Conservation (phyloP, 2,797 vertebrate genomes). For the Phoebastria nigripes region DNA sequence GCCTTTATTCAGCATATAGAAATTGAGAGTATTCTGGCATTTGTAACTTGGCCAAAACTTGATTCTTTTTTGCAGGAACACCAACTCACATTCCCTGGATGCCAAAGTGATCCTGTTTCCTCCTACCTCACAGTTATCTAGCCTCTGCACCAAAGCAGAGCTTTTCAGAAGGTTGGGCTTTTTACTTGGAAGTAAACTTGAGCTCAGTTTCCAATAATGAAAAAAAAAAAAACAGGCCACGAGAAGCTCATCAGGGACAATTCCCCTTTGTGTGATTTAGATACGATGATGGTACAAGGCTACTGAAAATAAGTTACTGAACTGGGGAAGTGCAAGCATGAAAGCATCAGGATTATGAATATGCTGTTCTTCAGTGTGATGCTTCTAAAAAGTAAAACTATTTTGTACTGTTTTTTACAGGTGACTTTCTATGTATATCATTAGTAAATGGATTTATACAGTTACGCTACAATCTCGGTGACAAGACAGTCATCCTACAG, state of each 20-base stretch:
- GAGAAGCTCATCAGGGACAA: not conserved
- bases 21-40: not conserved
- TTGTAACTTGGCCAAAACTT: not conserved
- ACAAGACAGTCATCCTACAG: conserved; percentile 75
- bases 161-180: not conserved
- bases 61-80: not conserved
- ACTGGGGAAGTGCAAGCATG: not conserved
- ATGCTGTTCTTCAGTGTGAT: not conserved
- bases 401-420: conserved; percentile 63
- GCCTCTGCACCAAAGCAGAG: not conserved
- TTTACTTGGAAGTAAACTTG: not conserved
- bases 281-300: not conserved
- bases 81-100: not conserved
- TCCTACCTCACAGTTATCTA: not conserved
- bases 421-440: conserved; percentile 87
- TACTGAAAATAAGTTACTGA: not conserved
- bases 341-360: not conserved
- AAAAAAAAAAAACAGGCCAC: not conserved
- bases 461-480: conserved; percentile 85
- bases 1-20: not conserved
- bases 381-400: not conserved
- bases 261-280: not conserved
- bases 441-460: conserved; percentile 79
- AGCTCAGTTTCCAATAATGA: not conserved
- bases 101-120: not conserved